A percentile compares a stretch with the other conserved stretches of the same genome.
phyloP scores from a whole-genome alignment of 37 sponge, comb jelly and placozoan species.

The Halichondria panicea region DNA sequence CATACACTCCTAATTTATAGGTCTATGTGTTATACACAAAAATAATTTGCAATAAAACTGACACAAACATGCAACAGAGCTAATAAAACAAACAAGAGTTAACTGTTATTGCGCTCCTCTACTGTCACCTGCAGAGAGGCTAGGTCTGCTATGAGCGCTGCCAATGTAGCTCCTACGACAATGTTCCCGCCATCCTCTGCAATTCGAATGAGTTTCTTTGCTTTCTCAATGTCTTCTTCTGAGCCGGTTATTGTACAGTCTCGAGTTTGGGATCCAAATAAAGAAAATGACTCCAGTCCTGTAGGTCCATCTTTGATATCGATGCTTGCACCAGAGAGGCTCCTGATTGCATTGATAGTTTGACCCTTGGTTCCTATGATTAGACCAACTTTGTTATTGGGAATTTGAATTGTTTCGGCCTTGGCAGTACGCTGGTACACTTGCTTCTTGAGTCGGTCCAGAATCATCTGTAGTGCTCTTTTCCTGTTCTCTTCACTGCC shows the following conservation, averaged over 20 bases:
- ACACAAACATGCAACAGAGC: no score
- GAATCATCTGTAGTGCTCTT: constrained; percentile 31
- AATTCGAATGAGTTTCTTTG: constrained; percentile 20
- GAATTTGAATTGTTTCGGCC: constrained; percentile 22
- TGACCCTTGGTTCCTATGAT: constrained; percentile 41
- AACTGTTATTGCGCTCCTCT: no score
- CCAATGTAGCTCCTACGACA: constrained; percentile 3
- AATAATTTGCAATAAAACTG: no score
- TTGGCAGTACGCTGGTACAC: constrained; percentile 7
- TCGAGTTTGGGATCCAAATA: background rate
- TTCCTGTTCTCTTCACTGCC: constrained; percentile 51
- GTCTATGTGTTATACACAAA: no score
- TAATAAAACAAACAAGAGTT: no score
- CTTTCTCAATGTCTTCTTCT: constrained; percentile 27
- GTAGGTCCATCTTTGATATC: background rate
- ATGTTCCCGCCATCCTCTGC: constrained; percentile 19
- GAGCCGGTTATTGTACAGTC: constrained; percentile 34
- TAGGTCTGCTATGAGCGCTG: constrained; percentile 24
- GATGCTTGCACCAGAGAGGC: constrained; percentile 33
- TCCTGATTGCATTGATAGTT: constrained; percentile 15
- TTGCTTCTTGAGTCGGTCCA: constrained; percentile 11
- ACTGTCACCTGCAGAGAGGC: no score
- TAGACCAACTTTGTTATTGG: constrained; percentile 12
- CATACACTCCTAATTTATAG: no score
- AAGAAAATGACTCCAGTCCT: constrained; percentile 1